Conservation (phyloP, 2,113 vertebrate genomes). For the Festucalex cinctus region DNA sequence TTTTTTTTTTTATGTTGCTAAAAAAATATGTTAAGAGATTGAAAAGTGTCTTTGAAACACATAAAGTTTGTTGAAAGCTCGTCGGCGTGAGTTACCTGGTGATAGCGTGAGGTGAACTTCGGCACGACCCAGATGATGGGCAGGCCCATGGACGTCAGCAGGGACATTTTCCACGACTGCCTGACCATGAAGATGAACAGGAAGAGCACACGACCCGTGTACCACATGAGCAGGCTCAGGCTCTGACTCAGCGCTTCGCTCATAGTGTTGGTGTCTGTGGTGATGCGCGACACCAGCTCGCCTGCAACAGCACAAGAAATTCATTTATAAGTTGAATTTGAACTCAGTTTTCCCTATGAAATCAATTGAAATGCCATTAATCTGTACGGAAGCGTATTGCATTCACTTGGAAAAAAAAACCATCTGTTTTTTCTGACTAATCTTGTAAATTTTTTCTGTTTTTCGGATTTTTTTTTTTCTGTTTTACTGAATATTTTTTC, state of each 20-base stretch:
- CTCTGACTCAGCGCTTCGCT: conserved; percentile 74
- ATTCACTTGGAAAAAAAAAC: too few relatives aligned
- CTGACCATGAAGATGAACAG: conserved; percentile 73
- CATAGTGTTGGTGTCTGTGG: conserved; percentile 75
- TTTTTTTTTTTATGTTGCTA: too few relatives aligned
- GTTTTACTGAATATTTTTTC: too few relatives aligned
- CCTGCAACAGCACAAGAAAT: conserved; percentile 45
- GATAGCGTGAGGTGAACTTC: conserved; percentile 62
- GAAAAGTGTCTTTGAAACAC: too few relatives aligned
- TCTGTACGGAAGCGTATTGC: too few relatives aligned
- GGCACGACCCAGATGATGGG: conserved; percentile 76
- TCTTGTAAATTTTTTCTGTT: too few relatives aligned
- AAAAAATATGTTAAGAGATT: too few relatives aligned
- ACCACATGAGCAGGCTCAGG: conserved; percentile 77
- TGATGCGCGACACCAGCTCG: conserved; percentile 76
- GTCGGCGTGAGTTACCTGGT: conserved; percentile 64
- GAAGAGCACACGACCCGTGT: conserved; percentile 65
- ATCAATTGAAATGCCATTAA: too few relatives aligned
- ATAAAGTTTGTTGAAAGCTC: too few relatives aligned
- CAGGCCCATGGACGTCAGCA: conserved; percentile 72
- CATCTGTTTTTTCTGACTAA: too few relatives aligned
- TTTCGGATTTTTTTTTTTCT: too few relatives aligned
- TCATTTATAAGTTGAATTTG: background rate
- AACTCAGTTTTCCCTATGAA: too few relatives aligned
- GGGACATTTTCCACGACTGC: conserved; percentile 69